A percentile compares a stretch with the other conserved stretches of the same genome.
Conservation (phyloP, 1,140 invertebrate species). For the Panagrolaimus sp. region DNA sequence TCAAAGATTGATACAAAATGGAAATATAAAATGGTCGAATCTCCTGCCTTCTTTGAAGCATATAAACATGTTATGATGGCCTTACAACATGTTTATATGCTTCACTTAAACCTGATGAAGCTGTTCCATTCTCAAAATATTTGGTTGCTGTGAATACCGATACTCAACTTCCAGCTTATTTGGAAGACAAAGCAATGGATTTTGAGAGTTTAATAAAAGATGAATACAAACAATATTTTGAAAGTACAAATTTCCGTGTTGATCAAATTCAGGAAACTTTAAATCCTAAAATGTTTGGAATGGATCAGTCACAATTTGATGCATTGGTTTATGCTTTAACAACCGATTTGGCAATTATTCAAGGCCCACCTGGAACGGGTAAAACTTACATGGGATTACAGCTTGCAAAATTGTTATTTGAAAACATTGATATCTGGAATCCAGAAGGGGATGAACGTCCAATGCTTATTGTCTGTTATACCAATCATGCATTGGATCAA, state of each 20-base stretch:
- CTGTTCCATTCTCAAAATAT: slow-evolving; percentile 31
- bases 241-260: no score
- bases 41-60: slow-evolving; percentile 62
- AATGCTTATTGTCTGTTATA: slow-evolving; percentile 70
- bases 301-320: slow-evolving; percentile 62
- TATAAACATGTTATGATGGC: slow-evolving; percentile 62
- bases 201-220: no score
- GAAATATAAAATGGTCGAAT: no score
- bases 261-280: slow-evolving; percentile 6
- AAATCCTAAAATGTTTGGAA: slow-evolving; percentile 11
- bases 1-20: no score
- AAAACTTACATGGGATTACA: slow-evolving; percentile 71
- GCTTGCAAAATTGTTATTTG: slow-evolving; percentile 44
- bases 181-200: slow-evolving; percentile 6
- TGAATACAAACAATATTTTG: no score
- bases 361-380: slow-evolving; percentile 73
- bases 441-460: slow-evolving; percentile 62
- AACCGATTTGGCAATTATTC: slow-evolving; percentile 63
- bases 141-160: slow-evolving; percentile 37
- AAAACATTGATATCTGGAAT: slow-evolving; percentile 35
- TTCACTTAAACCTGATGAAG: slow-evolving; percentile 59
- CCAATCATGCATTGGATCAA: no score
- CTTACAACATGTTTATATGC: slow-evolving; percentile 43
- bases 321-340: slow-evolving; percentile 62
- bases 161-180: slow-evolving; percentile 24